Percentiles rank a stretch among this genome's conserved stretches.
phyloP scores from a whole-genome alignment of 2,888 invertebrate genomes.

The Palloptera scutellata region DNA sequence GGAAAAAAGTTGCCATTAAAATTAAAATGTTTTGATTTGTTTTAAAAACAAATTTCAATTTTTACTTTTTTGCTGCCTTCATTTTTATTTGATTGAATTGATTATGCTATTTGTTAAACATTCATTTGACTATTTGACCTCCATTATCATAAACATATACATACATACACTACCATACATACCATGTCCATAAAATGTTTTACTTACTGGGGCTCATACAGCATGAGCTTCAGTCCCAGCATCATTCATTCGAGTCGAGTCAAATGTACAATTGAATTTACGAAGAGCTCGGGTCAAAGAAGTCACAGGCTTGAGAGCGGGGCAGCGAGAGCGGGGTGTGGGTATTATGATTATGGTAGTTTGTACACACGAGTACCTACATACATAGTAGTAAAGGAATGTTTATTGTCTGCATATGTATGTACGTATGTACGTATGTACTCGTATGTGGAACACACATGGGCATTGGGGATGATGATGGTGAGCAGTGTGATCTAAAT shows the following conservation, averaged over 20 bases:
- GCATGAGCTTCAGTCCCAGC: not conserved
- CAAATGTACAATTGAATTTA: conserved; percentile 45
- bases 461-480: conserved; percentile 11
- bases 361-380: no score
- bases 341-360: not conserved
- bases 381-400: not conserved
- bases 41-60: no score
- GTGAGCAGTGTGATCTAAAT: conserved; percentile 31
- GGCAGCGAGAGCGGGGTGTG: not conserved
- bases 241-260: conserved; percentile 25
- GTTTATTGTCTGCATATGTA: conserved; percentile 5
- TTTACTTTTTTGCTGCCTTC: no score
- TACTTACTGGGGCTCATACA: no score
- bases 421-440: conserved; percentile 5
- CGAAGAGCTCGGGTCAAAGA: conserved; percentile 19
- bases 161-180: conserved; percentile 40
- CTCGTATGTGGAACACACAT: conserved; percentile 10
- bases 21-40: no score
- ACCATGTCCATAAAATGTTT: conserved; percentile 17
- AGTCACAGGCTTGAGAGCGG: not conserved
- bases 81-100: conserved; percentile 48
- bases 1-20: no score
- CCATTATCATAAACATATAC: conserved; percentile 53
- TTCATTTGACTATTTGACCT: conserved; percentile 61
- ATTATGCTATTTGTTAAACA: conserved; percentile 55